Base-by-base conservation (phyloP, 2,888 invertebrate species). In the Xanthia icteritia region DNA sequence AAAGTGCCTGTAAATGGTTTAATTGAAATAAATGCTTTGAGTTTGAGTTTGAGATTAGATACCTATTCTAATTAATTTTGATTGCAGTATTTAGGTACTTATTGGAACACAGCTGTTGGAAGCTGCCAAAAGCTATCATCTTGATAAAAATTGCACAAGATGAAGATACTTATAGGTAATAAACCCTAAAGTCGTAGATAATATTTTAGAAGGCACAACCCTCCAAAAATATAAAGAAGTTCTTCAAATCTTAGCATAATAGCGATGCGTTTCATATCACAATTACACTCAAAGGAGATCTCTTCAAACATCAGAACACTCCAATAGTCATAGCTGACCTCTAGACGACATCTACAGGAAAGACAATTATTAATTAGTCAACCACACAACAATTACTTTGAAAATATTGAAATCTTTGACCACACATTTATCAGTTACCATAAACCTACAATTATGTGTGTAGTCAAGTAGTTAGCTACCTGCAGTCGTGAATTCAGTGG, bases 391-490 rank as follows among this genome's bases (percentile, higher is more conserved):
- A 51, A 51, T 51, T 51, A 51, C 20, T 51, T 51, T 20, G 51
- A 51, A 51, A 51, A 20, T 0, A 20, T 51, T 51, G 20, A 51
- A 51, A 58, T 36, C 27, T 39, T n/a, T 27, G 39, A 78, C 15
- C 15, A 51, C 27, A 60, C 27, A 68, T 74, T 73, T 31, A 45
- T 61, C 23, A 70, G 71, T 45, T 54, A 60, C 27, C 23, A 48
- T 51, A 60, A 56, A 23, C 48, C 27, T 48, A 39, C 39, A 70
- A 80, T 82, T 58, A 78, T 48, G 31, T 72, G 56, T 9, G 48
- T 76, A 76, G 51, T 31, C 23, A 31, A 23, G 23, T 81, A 72
- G 60, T 36, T 4, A 70, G 15, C 20, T 39, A 39, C 42, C 17
- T 9, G 36, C 36, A 54, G 13, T 42, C 39, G 36, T 58, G 9